These are phyloP conservation scores for Mormyrus proboscirostris DNA, from an alignment of 2,797 vertebrate genomes.

Conservation along the genomic window DNA sequence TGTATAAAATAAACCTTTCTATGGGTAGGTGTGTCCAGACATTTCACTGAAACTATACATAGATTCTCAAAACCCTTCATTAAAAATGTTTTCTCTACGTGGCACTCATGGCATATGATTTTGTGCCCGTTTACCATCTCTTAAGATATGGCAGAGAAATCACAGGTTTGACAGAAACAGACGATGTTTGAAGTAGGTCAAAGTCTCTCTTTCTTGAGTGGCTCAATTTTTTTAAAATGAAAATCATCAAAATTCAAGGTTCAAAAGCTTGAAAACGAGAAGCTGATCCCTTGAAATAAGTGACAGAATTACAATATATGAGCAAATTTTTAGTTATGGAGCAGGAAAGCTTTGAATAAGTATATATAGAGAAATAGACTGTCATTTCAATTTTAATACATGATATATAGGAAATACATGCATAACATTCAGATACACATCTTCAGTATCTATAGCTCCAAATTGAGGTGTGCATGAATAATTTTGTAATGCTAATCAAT, in stretches of 20 bases:
- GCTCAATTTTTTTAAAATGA: neutral
- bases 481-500: neutral
- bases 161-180: neutral
- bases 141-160: neutral
- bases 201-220: neutral
- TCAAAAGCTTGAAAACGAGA: neutral
- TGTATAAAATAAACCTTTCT: neutral
- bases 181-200: neutral
- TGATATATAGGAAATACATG: neutral
- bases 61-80: neutral
- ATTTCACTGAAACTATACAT: neutral
- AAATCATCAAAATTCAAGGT: neutral
- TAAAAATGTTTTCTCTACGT: neutral
- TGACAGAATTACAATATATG: neutral
- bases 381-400: neutral
- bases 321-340: neutral
- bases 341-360: neutral
- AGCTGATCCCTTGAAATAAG: neutral
- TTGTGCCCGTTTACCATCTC: neutral
- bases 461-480: neutral
- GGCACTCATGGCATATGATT: neutral
- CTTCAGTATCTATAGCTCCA: neutral
- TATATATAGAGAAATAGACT: neutral
- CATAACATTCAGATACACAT: neutral
- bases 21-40: neutral